Conservation (phyloP, 1,140 invertebrate species). For the Diplogasteroides magnus region DNA sequence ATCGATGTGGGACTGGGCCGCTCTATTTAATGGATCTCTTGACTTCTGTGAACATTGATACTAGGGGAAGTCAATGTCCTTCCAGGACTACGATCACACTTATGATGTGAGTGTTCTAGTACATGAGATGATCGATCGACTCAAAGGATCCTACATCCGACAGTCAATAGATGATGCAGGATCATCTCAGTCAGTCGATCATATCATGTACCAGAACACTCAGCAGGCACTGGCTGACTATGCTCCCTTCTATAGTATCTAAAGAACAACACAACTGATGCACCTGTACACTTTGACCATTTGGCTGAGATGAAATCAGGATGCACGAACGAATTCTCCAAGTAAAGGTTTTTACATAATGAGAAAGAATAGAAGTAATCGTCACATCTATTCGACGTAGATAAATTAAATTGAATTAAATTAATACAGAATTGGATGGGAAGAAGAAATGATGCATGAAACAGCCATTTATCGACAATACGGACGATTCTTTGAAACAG, state of each 20-base stretch:
- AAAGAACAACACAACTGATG: conserved; percentile 55
- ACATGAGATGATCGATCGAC: no score
- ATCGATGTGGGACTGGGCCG: conserved; percentile 84
- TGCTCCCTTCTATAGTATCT: conserved; percentile 71
- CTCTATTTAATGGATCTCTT: conserved; percentile 71
- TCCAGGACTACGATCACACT: not conserved
- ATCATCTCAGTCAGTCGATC: conserved; percentile 43
- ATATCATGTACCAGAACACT: conserved; percentile 70
- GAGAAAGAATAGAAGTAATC: no score
- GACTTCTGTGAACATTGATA: conserved; percentile 92
- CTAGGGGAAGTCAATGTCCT: conserved; percentile 67
- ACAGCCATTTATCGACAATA: not conserved
- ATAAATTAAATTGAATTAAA: no score
- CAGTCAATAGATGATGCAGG: not conserved
- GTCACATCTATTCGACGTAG: no score
- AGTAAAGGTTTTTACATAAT: no score
- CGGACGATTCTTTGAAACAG: not conserved
- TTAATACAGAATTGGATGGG: not conserved
- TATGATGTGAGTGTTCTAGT: not conserved
- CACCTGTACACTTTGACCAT: conserved; percentile 13
- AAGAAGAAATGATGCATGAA: not conserved
- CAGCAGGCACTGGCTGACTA: conserved; percentile 88
- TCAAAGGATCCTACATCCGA: no score
- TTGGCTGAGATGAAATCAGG: no score
- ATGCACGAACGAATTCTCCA: no score